phyloP scores from a whole-genome alignment of 2,888 invertebrate species.

The Lycophotia porphyrea region DNA sequence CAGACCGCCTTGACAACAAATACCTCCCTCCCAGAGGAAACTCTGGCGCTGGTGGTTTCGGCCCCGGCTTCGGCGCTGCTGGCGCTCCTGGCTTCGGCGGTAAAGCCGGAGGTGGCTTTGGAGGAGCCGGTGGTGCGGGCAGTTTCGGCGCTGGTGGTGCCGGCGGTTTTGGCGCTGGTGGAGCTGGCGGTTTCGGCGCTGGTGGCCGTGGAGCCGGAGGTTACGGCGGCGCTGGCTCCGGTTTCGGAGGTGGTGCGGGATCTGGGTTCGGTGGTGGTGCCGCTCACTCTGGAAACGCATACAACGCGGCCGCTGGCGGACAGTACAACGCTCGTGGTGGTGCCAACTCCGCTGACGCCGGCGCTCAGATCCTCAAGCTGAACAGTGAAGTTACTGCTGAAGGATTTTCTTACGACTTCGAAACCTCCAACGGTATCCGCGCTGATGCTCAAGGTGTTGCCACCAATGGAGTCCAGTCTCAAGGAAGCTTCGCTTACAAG shows the following conservation, averaged over 20 bases:
- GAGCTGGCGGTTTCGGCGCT: constrained; percentile 61
- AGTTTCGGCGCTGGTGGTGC: constrained; percentile 72
- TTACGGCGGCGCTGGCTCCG: constrained; percentile 78
- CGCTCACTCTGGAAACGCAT: constrained; percentile 62
- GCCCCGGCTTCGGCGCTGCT: constrained; percentile 74
- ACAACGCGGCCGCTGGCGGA: constrained; percentile 67
- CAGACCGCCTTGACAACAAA: constrained; percentile 87
- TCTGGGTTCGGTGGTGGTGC: constrained; percentile 64
- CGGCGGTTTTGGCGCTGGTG: constrained; percentile 72
- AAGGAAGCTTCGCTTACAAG: constrained; percentile 87
- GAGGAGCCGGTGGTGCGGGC: constrained; percentile 79
- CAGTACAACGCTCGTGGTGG: constrained; percentile 70
- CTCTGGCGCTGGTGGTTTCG: constrained; percentile 84
- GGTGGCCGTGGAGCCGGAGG: constrained; percentile 57
- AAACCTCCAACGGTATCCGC: constrained; percentile 87
- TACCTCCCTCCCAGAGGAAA: constrained; percentile 88
- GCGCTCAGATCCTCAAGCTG: constrained; percentile 83
- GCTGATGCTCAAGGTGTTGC: constrained; percentile 87
- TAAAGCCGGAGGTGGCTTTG: constrained; percentile 62
- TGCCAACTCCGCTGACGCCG: constrained; percentile 78
- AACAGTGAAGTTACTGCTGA: constrained; percentile 87
- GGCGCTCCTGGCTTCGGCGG: constrained; percentile 64
- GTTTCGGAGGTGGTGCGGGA: constrained; percentile 68
- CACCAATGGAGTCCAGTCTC: constrained; percentile 87
- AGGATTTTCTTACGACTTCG: constrained; percentile 86